Conservation (phyloP, 1,140 invertebrate species). For the Venturia canescens region DNA sequence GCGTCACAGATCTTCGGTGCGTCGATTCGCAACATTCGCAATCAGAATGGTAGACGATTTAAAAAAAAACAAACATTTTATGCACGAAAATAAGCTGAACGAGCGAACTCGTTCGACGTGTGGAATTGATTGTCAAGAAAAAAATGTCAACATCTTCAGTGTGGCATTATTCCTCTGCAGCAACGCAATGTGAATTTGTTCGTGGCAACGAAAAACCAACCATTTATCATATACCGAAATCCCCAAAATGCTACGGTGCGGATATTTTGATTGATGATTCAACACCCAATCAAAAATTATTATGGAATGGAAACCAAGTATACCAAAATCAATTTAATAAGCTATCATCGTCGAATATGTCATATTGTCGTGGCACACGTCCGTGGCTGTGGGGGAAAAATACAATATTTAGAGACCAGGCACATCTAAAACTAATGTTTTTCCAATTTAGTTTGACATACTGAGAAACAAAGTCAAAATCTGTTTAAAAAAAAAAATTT, state of each 20-base stretch:
- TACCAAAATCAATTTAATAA: background rate
- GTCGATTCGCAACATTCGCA: too few relatives aligned
- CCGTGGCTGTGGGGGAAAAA: constrained; percentile 42
- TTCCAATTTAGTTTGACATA: background rate
- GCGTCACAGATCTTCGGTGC: too few relatives aligned
- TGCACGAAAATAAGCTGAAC: too few relatives aligned
- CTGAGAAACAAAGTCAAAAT: too few relatives aligned
- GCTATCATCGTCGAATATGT: constrained; percentile 47
- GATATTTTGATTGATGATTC: background rate
- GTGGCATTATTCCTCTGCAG: too few relatives aligned
- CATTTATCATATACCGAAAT: background rate
- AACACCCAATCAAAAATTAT: background rate
- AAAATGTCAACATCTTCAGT: too few relatives aligned
- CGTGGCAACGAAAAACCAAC: background rate
- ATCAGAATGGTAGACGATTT: too few relatives aligned
- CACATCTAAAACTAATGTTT: background rate
- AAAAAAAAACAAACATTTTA: too few relatives aligned
- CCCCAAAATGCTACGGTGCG: background rate
- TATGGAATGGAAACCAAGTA: background rate
- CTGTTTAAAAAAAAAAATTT: too few relatives aligned
- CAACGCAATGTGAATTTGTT: too few relatives aligned
- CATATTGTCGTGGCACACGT: constrained; percentile 40
- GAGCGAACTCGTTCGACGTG: too few relatives aligned
- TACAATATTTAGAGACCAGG: background rate
- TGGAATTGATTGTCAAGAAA: too few relatives aligned